These are phyloP conservation scores for human (Homo sapiens) DNA, from an alignment of 2,113 vertebrate species.

Conservation along the genomic window DNA sequence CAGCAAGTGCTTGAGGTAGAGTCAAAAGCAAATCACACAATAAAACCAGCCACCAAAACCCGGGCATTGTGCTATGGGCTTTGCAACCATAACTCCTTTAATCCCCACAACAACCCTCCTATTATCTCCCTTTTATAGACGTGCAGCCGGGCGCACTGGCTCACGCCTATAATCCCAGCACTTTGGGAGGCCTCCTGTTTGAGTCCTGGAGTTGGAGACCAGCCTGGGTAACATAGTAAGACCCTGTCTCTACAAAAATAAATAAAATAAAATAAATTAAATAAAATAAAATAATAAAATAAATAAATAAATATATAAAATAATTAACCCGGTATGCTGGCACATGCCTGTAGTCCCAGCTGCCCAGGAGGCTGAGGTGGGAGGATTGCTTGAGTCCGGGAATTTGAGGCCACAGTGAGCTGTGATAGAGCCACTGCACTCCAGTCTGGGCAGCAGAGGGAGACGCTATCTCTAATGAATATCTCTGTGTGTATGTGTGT, in stretches of 20 bases:
- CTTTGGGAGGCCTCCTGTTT: not conserved
- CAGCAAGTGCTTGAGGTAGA: not conserved
- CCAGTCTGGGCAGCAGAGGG: not conserved
- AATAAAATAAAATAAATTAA: not conserved
- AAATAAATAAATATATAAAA: not conserved
- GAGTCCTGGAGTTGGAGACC: not conserved
- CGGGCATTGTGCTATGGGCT: not conserved
- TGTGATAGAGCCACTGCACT: not conserved
- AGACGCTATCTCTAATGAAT: not conserved
- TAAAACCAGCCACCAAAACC: rapidly evolving
- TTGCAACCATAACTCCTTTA: too few relatives aligned
- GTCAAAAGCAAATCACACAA: not conserved
- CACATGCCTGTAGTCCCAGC: not conserved
- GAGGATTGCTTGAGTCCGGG: not conserved
- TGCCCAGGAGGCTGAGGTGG: not conserved
- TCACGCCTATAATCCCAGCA: not conserved
- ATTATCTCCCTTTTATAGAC: not conserved
- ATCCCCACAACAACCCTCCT: not conserved
- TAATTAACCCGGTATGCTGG: not conserved
- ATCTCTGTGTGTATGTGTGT: not conserved
- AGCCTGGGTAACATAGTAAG: not conserved
- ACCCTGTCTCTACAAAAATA: not conserved
- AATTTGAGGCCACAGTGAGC: not conserved
- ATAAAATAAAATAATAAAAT: not conserved
- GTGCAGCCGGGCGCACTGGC: not conserved